A percentile compares a stretch with the other conserved stretches of the same genome.
These are phyloP conservation scores for Lipotes vexillifer DNA, from an alignment of 2,113 vertebrate species.

Conservation along the genomic window DNA sequence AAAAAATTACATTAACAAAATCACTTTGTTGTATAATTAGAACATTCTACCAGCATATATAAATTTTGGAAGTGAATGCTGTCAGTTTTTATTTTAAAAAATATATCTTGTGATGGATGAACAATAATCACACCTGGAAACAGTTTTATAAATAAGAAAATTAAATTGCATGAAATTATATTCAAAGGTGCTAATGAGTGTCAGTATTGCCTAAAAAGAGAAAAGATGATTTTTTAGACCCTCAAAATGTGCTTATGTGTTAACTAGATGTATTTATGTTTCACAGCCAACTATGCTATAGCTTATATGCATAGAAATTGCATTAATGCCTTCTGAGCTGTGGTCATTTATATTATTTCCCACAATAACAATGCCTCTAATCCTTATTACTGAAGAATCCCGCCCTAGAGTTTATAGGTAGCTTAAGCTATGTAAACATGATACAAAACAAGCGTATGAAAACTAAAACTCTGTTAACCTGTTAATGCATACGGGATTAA, in stretches of 20 bases:
- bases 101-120: conserved; percentile 43
- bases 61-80: conserved; percentile 52
- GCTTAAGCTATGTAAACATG: not conserved
- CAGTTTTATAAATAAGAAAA: conserved; percentile 65
- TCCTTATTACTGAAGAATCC: not conserved
- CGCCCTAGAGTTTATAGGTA: not conserved
- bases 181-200: conserved; percentile 55
- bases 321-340: not conserved
- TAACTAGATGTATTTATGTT: conserved; percentile 47
- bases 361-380: not conserved
- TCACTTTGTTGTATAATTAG: conserved; percentile 48
- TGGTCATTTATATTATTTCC: conserved; percentile 34
- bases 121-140: conserved; percentile 66
- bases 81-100: conserved; percentile 63
- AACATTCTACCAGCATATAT: conserved; percentile 26
- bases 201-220: conserved; percentile 47
- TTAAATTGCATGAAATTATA: conserved; percentile 59
- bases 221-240: conserved; percentile 44
- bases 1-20: conserved; percentile 41
- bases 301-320: not conserved
- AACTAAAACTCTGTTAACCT: not conserved
- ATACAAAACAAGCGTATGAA: not conserved
- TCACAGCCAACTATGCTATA: not conserved
- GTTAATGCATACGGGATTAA: not conserved
- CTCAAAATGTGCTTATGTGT: conserved; percentile 19